These are phyloP conservation scores for Picus viridis DNA, from an alignment of 2,797 vertebrate genomes.

Conservation along the genomic window DNA sequence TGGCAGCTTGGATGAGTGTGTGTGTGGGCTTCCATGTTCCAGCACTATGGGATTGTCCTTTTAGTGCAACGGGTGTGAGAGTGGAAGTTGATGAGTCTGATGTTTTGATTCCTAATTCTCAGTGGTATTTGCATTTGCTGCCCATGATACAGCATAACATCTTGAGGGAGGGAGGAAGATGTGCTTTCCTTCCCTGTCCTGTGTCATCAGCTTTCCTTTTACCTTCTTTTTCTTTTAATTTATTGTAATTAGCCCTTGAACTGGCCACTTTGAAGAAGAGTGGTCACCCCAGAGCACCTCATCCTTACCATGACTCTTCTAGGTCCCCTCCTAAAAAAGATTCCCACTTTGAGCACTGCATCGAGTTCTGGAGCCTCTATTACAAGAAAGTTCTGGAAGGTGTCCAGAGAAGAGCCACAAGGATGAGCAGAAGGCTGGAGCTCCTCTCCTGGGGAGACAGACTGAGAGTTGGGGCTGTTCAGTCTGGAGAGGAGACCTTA, in stretches of 20 bases:
- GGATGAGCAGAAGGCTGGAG: too few relatives aligned
- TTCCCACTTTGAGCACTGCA: too few relatives aligned
- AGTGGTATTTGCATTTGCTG: neutral
- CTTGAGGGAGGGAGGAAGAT: neutral
- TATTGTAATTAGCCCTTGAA: neutral
- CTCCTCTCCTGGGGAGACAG: too few relatives aligned
- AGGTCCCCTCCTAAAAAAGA: too few relatives aligned
- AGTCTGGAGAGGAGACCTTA: too few relatives aligned
- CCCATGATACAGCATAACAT: neutral
- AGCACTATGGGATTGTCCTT: slow-evolving; percentile 46
- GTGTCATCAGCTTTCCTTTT: neutral
- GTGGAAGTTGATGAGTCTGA: slow-evolving; percentile 28
- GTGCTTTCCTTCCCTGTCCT: neutral
- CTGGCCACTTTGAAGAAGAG: neutral
- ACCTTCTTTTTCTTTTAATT: neutral
- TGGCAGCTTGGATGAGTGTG: slow-evolving; percentile 53
- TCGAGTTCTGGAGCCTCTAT: too few relatives aligned
- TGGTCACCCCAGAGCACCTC: neutral
- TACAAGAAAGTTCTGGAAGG: too few relatives aligned
- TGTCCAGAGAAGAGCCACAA: too few relatives aligned
- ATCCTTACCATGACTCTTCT: neutral
- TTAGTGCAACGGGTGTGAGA: slow-evolving; percentile 3
- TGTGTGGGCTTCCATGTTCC: slow-evolving; percentile 34
- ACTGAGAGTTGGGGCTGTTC: too few relatives aligned
- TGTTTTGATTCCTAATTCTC: slow-evolving; percentile 7